A percentile compares a stretch with the other conserved stretches of the same genome.
phyloP scores from a whole-genome alignment of 2,797 vertebrate genomes.

The Allobates femoralis region DNA sequence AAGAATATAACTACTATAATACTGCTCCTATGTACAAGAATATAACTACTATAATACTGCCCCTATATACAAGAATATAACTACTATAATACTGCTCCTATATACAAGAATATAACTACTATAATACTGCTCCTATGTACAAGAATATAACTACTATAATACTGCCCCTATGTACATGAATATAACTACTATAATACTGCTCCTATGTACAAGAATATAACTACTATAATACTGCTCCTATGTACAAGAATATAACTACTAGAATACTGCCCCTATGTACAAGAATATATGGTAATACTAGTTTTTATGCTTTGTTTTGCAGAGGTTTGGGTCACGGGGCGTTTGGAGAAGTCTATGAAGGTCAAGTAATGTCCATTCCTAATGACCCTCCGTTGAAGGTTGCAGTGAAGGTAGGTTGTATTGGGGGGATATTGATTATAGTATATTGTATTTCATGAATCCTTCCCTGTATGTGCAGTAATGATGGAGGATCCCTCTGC shows the following conservation, averaged over 20 bases:
- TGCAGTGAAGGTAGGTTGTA: constrained; percentile 91
- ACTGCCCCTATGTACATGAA: no score
- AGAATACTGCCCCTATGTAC: no score
- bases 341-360: constrained; percentile 98
- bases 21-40: background rate
- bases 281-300: background rate
- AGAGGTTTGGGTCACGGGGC: constrained; percentile 98
- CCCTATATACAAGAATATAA: background rate
- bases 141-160: constrained; percentile 4
- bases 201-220: constrained; percentile 6
- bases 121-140: background rate
- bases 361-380: constrained; percentile 90
- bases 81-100: constrained; percentile 1
- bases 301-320: constrained; percentile 67
- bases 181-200: constrained; percentile 13
- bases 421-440: background rate
- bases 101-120: constrained; percentile 2
- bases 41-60: constrained; percentile 6
- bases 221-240: constrained; percentile 12
- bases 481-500: no score
- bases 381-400: constrained; percentile 94
- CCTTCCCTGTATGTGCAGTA: background rate
- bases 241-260: constrained; percentile 11
- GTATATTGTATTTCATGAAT: background rate
- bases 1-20: constrained; percentile 4